Evolutionary conservation across 1,140 invertebrate genomes (phyloP), one percentile per base, ranked within the genome.

Genomic region (Eueides isabella): DNA sequence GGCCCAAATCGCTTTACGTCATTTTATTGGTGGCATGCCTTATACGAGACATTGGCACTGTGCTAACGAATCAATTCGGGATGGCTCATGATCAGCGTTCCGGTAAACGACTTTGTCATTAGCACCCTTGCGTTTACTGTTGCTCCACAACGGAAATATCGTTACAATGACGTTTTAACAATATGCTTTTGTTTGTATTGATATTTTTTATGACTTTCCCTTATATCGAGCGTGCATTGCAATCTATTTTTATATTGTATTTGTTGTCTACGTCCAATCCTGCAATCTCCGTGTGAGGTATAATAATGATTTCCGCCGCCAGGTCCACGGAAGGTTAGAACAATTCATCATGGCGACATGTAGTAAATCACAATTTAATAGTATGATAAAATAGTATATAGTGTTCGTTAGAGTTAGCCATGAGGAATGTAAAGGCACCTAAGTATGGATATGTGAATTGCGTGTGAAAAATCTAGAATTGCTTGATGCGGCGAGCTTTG

Each of bases 381-480:
- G 66, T 74, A 78, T 74, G 74, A 72, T 80, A 75, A 83, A 66
- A 65, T 71, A 35, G 23, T 33, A 23, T 62, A 69, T 61, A 35
- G 67, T 19, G 67, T 68, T 68, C 67, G n/a, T 31, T 68, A 68
- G 72, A 63, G 33, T 66, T 71, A 67, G 63, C 67, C 64, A 66
- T 48, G 55, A 61, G 29, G 62, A 76, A 73, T 48, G 71, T 68
- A 61, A 62, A 67, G 66, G 62, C 62, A 55, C 69, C 67, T 78
- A 76, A 74, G 72, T 77, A 77, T 74, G 35, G 61, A 70, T 76
- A 79, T 81, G 83, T 78, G 80, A 82, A 86, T 86, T 84, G 87
- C 85, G 86, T 90, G 88, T 85, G 86, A 91, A 91, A 74, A 87
- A 85, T 87, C 80, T 78, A 85, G 84, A 83, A 86, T 85, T 83